Evolutionary conservation across 2,113 vertebrate species (phyloP).

Genomic region (Lycaon pictus): DNA sequence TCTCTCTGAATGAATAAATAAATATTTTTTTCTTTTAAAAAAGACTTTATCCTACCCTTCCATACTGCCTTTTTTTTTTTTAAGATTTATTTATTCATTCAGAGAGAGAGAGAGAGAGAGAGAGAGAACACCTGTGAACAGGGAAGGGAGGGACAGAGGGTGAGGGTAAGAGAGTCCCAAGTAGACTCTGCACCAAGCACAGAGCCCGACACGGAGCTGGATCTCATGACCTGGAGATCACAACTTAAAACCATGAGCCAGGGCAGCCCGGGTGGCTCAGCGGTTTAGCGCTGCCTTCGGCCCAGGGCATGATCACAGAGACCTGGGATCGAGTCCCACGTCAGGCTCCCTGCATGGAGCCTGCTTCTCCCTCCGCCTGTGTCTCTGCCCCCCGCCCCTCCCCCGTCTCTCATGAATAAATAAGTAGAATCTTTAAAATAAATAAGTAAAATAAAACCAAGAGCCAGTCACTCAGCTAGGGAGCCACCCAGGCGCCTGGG

Average conservation of each 20-base stretch:
- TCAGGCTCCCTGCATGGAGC: no score
- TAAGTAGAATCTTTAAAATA: no score
- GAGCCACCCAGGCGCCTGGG: background rate
- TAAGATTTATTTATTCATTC: background rate
- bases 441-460: background rate
- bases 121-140: background rate
- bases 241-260: background rate
- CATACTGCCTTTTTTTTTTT: background rate
- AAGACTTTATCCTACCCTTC: no score
- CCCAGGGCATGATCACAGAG: no score
- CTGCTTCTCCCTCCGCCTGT: no score
- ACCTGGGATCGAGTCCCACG: no score
- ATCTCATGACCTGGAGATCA: background rate
- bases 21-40: no score
- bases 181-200: background rate
- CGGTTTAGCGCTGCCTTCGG: no score
- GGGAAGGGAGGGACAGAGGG: background rate
- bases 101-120: background rate
- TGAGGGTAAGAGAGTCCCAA: background rate
- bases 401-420: no score
- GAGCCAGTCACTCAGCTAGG: background rate
- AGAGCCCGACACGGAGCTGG: background rate
- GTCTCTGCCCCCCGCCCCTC: no score
- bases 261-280: background rate
- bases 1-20: no score